Percentiles rank a stretch among this genome's conserved stretches.
Evolutionary conservation across 2,113 vertebrate species (phyloP).

Genomic region (Rhinogobius similis): DNA sequence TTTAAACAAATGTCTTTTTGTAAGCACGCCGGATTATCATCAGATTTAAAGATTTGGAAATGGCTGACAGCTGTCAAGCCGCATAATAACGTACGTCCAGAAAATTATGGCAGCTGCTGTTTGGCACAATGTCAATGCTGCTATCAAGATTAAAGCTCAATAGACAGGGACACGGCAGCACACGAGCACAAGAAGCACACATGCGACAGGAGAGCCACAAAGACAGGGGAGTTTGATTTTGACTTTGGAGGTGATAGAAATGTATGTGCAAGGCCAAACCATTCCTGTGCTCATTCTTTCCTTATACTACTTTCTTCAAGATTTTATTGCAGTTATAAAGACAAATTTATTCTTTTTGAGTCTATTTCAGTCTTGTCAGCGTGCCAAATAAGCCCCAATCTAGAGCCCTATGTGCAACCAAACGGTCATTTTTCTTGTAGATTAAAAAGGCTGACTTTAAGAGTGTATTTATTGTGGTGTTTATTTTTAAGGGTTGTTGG

Average conservation of each 20-base stretch:
- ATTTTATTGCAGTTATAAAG: neutral
- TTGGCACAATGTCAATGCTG: conserved; percentile 70
- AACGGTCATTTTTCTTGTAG: neutral
- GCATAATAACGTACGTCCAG: conserved; percentile 69
- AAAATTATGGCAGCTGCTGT: conserved; percentile 67
- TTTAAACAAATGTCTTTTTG: conserved; percentile 76
- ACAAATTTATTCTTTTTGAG: neutral
- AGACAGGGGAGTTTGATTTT: neutral
- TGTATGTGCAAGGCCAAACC: neutral
- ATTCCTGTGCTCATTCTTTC: neutral
- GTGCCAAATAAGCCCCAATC: neutral
- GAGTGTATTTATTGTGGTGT: neutral
- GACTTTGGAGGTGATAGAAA: conserved; percentile 5
- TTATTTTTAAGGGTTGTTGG: neutral
- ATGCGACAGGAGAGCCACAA: conserved; percentile 16
- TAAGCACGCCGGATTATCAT: conserved; percentile 76
- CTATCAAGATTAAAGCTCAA: conserved; percentile 74
- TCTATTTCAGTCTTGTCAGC: neutral
- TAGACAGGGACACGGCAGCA: conserved; percentile 52
- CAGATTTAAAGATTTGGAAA: conserved; percentile 79
- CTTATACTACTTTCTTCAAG: neutral
- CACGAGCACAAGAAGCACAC: conserved; percentile 18
- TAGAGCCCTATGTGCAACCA: neutral
- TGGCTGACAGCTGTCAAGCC: conserved; percentile 76
- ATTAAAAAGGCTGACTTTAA: neutral